Conservation (phyloP, 2,888 invertebrate genomes). For the Xanthia icteritia region DNA sequence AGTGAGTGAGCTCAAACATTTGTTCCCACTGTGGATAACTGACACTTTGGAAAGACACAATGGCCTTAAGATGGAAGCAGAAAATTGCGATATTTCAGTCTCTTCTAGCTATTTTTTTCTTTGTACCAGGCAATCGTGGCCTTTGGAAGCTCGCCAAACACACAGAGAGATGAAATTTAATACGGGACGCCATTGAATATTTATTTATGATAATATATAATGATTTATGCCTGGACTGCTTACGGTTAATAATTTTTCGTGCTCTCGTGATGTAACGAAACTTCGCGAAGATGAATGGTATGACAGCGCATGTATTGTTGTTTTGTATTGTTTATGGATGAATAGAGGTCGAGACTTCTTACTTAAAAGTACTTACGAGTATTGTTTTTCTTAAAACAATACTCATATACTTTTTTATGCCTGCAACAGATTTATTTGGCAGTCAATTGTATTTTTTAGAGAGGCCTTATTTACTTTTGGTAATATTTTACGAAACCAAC, state of each 20-base stretch:
- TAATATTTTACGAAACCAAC: neutral
- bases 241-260: constrained; percentile 83
- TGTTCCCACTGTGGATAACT: neutral
- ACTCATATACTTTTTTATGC: too few species aligned
- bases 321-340: constrained; percentile 26
- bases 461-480: neutral
- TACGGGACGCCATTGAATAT: constrained; percentile 86
- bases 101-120: constrained; percentile 53
- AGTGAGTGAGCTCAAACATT: neutral
- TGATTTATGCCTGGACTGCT: constrained; percentile 86
- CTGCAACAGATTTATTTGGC: neutral
- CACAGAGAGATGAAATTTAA: constrained; percentile 85
- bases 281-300: constrained; percentile 57
- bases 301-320: constrained; percentile 56
- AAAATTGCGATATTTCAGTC: neutral
- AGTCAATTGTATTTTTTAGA: neutral
- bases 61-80: neutral
- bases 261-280: constrained; percentile 65
- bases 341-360: constrained; percentile 15
- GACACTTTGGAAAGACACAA: neutral
- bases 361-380: constrained; percentile 4
- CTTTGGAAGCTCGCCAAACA: constrained; percentile 81
- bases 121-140: constrained; percentile 74
- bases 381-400: too few species aligned
- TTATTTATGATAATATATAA: constrained; percentile 89